Conservation (phyloP, 2,888 invertebrate species). For the Scaptomyza flava region DNA sequence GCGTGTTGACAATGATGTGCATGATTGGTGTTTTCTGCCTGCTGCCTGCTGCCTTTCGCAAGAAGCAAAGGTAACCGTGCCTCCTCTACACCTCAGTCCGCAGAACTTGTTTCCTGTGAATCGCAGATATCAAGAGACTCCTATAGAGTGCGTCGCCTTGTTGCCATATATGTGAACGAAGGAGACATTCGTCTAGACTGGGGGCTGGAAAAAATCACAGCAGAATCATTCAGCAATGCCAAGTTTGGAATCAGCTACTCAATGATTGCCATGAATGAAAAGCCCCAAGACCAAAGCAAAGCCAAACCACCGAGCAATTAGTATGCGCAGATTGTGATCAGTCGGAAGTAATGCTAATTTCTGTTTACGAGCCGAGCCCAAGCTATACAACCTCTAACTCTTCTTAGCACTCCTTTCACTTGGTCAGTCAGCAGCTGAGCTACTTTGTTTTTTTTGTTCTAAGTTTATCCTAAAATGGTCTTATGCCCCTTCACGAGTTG, state of each 20-base stretch:
- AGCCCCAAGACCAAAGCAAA: constrained; percentile 37
- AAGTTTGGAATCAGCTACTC: constrained; percentile 72
- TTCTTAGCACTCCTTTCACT: constrained; percentile 49
- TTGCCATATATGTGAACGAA: constrained; percentile 65
- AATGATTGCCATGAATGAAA: constrained; percentile 80
- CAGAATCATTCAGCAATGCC: constrained; percentile 75
- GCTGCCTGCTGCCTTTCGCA: constrained; percentile 45
- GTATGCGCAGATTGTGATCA: constrained; percentile 84
- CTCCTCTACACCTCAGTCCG: constrained; percentile 2
- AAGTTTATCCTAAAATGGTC: constrained; percentile 54
- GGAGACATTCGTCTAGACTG: constrained; percentile 68
- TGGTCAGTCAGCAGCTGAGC: constrained; percentile 43
- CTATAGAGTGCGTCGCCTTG: constrained; percentile 43
- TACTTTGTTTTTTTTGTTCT: constrained; percentile 64
- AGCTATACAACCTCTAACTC: constrained; percentile 6
- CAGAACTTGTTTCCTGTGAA: constrained; percentile 61
- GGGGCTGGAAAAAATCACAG: constrained; percentile 71
- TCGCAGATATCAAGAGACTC: constrained; percentile 24
- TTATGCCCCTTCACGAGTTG: constrained; percentile 60
- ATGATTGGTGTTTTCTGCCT: constrained; percentile 73
- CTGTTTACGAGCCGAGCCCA: constrained; percentile 7
- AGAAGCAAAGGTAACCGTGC: constrained; percentile 51
- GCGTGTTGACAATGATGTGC: constrained; percentile 76
- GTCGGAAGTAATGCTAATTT: constrained; percentile 84
- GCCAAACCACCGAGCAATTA: constrained; percentile 74